Evolutionary conservation across 2,888 invertebrate species (phyloP).

Genomic region (Colletes collaris): DNA sequence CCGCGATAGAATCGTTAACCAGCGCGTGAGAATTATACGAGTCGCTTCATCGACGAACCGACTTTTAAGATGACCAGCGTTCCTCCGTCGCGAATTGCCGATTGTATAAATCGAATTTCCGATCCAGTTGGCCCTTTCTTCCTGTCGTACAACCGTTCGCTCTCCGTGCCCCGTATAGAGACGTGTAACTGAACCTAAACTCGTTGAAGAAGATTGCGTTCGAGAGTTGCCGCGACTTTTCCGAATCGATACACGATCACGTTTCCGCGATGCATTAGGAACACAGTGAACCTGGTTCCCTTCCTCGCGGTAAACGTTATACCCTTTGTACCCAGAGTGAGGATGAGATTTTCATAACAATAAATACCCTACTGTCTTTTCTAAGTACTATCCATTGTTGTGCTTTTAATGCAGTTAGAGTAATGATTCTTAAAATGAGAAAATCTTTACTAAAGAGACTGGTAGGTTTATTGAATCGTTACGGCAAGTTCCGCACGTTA

Average conservation of each 20-base stretch:
- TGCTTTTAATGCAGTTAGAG: too few relatives aligned
- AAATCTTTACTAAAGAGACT: too few relatives aligned
- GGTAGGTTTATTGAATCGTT: too few relatives aligned
- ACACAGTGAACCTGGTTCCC: slow-evolving; percentile 2
- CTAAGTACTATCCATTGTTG: too few relatives aligned
- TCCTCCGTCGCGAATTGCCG: slow-evolving; percentile 19
- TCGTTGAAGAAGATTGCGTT: slow-evolving; percentile 40
- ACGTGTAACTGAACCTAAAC: slow-evolving; percentile 25
- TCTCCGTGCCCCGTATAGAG: background rate
- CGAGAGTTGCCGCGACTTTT: slow-evolving; percentile 24
- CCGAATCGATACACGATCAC: slow-evolving; percentile 20
- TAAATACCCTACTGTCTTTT: too few relatives aligned
- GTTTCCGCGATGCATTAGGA: background rate
- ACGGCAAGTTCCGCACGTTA: too few relatives aligned
- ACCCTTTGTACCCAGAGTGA: background rate
- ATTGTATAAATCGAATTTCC: slow-evolving; percentile 45
- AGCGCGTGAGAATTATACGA: slow-evolving; percentile 56
- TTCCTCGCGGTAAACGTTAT: background rate
- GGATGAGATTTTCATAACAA: too few relatives aligned
- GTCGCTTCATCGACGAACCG: slow-evolving; percentile 36
- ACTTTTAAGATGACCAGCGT: slow-evolving; percentile 18
- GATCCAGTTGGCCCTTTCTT: background rate
- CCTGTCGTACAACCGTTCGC: background rate
- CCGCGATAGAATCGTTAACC: slow-evolving; percentile 49
- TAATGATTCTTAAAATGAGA: too few relatives aligned